Evolutionary conservation across 2,797 vertebrate species (phyloP), one percentile per base, ranked within the genome.

Genomic region (Gymnopithys bicolor): DNA sequence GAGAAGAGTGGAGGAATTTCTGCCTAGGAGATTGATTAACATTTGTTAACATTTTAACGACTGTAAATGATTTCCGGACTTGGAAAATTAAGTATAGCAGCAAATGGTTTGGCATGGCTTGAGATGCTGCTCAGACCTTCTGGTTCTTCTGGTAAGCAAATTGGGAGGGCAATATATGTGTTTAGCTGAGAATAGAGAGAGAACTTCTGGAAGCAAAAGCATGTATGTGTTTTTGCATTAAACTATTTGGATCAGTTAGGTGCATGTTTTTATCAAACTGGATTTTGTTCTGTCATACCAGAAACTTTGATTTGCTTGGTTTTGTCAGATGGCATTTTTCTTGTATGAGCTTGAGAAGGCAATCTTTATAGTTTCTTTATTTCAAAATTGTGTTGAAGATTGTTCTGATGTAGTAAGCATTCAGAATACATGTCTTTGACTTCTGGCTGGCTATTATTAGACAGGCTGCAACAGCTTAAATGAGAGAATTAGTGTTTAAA

Each of bases 401-500:
- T 43, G 33, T 71, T 16, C 9, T 53, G 5, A 53, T 39, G 17
- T 12, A 75, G 69, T 75, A 46, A 66, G 23, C 7, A 8, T 79
- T 94, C 35, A 82, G 41, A 78, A 63, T 56, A 35, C 8, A 3
- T 32, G 5, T 30, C 66, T 49, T 69, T 82, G 60, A 69, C 33
- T 94, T 95, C 19, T 88, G 23, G 1, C 35, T 91, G 62, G 35
- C 16, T 95, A 52, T 94, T 88, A n/a, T 3, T 94, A 45, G 69
- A 28, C 60, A 81, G 27, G 3, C 37, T 75, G 22, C 43, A 81
- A 55, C 45, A 79, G 30, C 74, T 95, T 89, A 82, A 64, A 87
- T 49, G 70, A 73, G 89, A 56, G 89, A 95, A 68, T 70, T 94
- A 39, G 46, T 53, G 23, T 93, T 95, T 69, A 86, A 84, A 70